phyloP scores from a whole-genome alignment of 2,797 vertebrate genomes.

The Acestrorhynchus altus region DNA sequence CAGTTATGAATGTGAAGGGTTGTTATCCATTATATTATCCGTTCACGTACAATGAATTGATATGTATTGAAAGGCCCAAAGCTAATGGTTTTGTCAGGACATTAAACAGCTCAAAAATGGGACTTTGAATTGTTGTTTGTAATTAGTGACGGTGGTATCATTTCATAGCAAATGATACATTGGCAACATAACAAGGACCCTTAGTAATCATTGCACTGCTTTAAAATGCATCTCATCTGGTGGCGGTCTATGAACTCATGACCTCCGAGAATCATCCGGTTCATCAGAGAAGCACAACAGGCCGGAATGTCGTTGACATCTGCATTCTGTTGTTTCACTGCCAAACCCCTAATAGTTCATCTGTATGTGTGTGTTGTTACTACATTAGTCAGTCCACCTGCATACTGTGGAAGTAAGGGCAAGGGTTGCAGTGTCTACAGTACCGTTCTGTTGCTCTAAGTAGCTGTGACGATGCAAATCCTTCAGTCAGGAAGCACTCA shows the following conservation, averaged over 20 bases:
- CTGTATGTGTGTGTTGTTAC: not conserved
- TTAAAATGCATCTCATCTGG: not conserved
- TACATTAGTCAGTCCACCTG: not conserved
- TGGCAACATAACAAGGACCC: not conserved
- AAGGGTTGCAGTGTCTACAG: not conserved
- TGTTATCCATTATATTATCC: not conserved
- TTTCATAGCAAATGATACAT: not conserved
- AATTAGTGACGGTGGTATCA: not conserved
- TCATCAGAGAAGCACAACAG: not conserved
- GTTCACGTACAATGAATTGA: not conserved
- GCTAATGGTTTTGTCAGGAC: not conserved
- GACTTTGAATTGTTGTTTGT: not conserved
- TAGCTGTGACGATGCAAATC: slow-evolving; percentile 16
- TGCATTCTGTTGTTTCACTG: slow-evolving; percentile 3
- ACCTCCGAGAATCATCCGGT: not conserved
- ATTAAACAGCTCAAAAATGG: not conserved
- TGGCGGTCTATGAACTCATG: not conserved
- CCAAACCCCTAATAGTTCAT: not conserved
- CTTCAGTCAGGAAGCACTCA: slow-evolving; percentile 3
- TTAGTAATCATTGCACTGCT: not conserved
- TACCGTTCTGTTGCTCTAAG: not conserved
- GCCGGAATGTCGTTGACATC: not conserved
- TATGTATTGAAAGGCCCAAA: not conserved
- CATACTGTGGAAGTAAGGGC: not conserved
- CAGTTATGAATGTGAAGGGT: not conserved